Evolutionary conservation across 1,140 invertebrate genomes (phyloP).

Genomic region (Cydia strobilella): DNA sequence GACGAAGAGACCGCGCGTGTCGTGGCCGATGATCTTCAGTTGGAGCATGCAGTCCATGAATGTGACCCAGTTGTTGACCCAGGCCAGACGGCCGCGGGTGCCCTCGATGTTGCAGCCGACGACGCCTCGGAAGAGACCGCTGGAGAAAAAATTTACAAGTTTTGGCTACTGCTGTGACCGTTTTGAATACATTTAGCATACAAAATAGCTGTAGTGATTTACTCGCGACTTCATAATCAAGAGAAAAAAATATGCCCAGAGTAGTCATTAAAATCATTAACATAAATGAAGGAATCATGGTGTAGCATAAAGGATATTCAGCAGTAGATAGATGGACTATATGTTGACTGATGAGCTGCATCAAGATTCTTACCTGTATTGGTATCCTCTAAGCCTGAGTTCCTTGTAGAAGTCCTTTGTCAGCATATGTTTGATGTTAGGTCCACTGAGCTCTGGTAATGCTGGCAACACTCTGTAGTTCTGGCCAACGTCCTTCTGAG

Average conservation of each 20-base stretch:
- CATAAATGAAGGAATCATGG: too few species aligned
- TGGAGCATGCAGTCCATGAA: conserved; percentile 97
- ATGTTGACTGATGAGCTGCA: conserved; percentile 3
- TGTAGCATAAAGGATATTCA: too few species aligned
- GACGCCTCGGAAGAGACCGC: conserved; percentile 86
- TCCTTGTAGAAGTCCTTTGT: conserved; percentile 95
- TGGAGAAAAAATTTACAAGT: conserved; percentile 37
- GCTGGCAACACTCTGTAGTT: conserved; percentile 72
- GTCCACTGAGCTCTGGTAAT: conserved; percentile 68
- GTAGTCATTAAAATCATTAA: too few species aligned
- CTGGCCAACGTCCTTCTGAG: conserved; percentile 74
- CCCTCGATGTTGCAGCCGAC: conserved; percentile 77
- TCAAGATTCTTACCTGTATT: conserved; percentile 84
- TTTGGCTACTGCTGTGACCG: too few species aligned
- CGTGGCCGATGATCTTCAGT: conserved; percentile 88
- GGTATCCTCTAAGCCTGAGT: conserved; percentile 93
- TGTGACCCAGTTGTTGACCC: conserved; percentile 92
- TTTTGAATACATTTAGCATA: too few species aligned
- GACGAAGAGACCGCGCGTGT: conserved; percentile 88
- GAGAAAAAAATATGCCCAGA: too few species aligned
- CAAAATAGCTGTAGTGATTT: too few species aligned
- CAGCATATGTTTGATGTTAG: conserved; percentile 77
- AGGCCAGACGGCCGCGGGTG: conserved; percentile 67
- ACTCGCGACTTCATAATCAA: too few species aligned
- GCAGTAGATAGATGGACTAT: too few species aligned